A percentile compares a stretch with the other conserved stretches of the same genome.
These are phyloP conservation scores for Archips xylosteana DNA, from an alignment of 2,888 invertebrate species.

Conservation along the genomic window DNA sequence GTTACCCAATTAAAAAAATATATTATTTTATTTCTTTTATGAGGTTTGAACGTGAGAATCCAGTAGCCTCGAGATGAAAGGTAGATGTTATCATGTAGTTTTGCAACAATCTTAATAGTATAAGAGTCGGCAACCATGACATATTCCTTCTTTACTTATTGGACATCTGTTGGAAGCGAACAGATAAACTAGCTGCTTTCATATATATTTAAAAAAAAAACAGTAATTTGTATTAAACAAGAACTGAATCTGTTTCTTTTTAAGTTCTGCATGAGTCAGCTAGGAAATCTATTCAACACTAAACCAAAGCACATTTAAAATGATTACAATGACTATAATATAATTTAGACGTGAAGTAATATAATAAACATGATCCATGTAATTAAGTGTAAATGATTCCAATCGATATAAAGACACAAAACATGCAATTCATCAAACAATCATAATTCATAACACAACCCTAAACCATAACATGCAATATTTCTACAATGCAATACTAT, in stretches of 20 bases:
- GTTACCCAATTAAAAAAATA: background rate
- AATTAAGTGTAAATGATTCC: background rate
- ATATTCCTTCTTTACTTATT: background rate
- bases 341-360: background rate
- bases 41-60: background rate
- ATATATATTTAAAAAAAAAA: background rate
- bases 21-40: background rate
- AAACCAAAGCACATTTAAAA: background rate
- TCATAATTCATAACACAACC: constrained; percentile 46
- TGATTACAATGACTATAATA: background rate
- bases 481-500: constrained; percentile 62
- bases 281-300: background rate
- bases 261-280: background rate
- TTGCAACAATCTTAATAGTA: background rate
- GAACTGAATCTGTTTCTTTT: background rate
- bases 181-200: background rate
- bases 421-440: constrained; percentile 67
- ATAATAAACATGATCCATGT: background rate
- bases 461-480: constrained; percentile 63
- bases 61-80: constrained; percentile 64
- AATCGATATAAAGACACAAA: constrained; percentile 59
- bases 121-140: background rate
- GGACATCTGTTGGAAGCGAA: background rate
- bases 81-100: constrained; percentile 71
- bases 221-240: background rate